A percentile compares a stretch with the other conserved stretches of the same genome.
Evolutionary conservation across 2,797 vertebrate genomes (phyloP).

Genomic region (Peromyscus aztecus): DNA sequence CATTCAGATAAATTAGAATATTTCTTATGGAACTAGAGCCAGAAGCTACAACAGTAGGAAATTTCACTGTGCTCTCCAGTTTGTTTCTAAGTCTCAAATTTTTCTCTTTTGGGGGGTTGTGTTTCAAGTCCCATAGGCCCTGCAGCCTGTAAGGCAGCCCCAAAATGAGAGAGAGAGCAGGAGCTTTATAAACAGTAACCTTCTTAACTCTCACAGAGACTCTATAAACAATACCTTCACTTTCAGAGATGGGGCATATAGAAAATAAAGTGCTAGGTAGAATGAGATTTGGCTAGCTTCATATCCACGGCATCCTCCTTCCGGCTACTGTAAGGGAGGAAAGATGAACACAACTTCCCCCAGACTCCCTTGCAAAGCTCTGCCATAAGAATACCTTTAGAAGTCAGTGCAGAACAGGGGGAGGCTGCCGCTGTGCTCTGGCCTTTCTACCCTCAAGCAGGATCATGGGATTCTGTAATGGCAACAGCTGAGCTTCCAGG

Average conservation of each 20-base stretch:
- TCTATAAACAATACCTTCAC: neutral
- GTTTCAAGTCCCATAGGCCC: neutral
- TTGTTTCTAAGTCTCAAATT: neutral
- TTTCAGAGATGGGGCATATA: neutral
- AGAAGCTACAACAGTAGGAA: neutral
- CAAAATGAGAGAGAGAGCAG: neutral
- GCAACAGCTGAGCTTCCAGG: neutral
- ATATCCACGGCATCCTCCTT: neutral
- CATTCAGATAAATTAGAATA: neutral
- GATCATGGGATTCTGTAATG: neutral
- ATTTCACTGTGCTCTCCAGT: neutral
- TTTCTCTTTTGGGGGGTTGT: no score
- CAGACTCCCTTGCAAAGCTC: conserved; percentile 25
- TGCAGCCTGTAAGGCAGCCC: neutral
- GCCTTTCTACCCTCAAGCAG: neutral
- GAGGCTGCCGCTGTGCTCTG: neutral
- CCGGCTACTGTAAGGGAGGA: neutral
- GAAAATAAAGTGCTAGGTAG: neutral
- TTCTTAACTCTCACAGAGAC: neutral
- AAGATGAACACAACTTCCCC: neutral
- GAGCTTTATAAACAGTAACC: conserved; percentile 2
- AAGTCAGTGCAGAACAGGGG: neutral
- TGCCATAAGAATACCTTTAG: neutral
- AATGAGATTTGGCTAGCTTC: neutral
- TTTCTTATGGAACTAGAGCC: conserved; percentile 38